Base-by-base conservation (phyloP, 1,140 invertebrate species). In the Caerostris darwini region DNA sequence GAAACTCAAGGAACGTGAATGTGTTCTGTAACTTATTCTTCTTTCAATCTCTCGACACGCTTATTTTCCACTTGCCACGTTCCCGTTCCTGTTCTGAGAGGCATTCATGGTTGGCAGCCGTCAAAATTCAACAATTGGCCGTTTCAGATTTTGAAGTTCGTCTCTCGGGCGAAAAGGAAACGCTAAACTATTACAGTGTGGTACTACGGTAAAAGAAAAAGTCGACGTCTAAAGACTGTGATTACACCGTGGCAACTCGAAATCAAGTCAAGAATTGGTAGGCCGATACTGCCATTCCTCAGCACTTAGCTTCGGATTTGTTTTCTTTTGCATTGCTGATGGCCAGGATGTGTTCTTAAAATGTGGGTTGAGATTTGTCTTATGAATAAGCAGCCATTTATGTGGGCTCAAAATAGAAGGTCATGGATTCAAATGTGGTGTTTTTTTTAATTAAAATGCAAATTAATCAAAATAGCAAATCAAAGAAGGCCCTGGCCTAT, bases 101-200 rank as follows among this genome's bases (percentile, higher is more conserved):
- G 7, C 10, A 56, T 83, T 7, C 53, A 56, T 10, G 14, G 6
- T 57, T 57, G 82, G 57, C 82, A 85, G 82, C 53, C 82, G 54
- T 85, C 82, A 85, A 85, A 85, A 58, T 85, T 19, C 17, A 57
- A 85, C 82, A 85, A 85, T 85, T 85, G 82, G 8, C 82, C 82
- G 82, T 58, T 85, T 58, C 54, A 34, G 8, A 85, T 8, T 85
- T 57, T 57, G 54, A 58, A 85, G 57, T n/a, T 85, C 54, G 12
- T 19, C 10, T 85, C 17, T 17, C 3, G 8, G 54, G 54, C 7
- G n/a, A 57, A 58, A 57, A 34, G 12, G 57, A 85, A 85, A 85
- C 54, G 17, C n/a, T 85, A 57, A 85, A 85, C 82, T 85, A 17
- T 19, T 10, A 57, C 57, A n/a, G 82, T 85, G 57, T n/a, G 82